These are phyloP conservation scores for Gnathonemus longibarbis DNA, from an alignment of 2,113 vertebrate species.

Conservation along the genomic window DNA sequence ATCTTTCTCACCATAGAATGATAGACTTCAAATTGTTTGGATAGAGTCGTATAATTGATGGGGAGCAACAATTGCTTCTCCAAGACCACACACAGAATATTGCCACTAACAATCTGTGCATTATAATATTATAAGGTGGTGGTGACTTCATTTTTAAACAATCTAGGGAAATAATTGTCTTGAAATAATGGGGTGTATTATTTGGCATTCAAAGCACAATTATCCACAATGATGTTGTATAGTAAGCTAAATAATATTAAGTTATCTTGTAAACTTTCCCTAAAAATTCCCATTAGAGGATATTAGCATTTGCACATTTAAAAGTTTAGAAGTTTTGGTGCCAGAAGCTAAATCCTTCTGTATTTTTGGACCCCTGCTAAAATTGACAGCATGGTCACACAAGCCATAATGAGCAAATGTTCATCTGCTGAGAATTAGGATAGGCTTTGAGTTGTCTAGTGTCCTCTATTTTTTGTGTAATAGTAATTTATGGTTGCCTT, in stretches of 20 bases:
- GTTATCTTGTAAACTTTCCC: not conserved
- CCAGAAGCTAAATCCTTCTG: not conserved
- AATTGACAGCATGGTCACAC: not conserved
- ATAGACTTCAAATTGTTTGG: not conserved
- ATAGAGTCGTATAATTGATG: not conserved
- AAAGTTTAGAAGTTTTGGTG: not conserved
- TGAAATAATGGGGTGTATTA: not conserved
- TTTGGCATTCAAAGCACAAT: not conserved
- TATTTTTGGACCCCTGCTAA: not conserved
- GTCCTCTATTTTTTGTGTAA: not conserved
- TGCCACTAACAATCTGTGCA: not conserved
- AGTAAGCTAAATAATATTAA: not conserved
- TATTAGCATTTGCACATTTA: not conserved
- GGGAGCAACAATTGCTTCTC: not conserved
- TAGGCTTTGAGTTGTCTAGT: not conserved
- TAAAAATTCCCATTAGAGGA: not conserved
- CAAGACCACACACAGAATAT: not conserved
- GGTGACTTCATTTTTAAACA: not conserved
- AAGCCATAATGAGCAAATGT: not conserved
- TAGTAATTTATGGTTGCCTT: not conserved
- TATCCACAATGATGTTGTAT: not conserved
- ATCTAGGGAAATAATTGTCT: not conserved
- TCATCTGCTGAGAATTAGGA: conserved; percentile 8
- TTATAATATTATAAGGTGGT: not conserved
- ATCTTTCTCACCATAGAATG: not conserved